Percentiles rank a stretch among this genome's conserved stretches.
Conservation (phyloP, 1,140 invertebrate genomes). For the Zaprionus ghesquierei region DNA sequence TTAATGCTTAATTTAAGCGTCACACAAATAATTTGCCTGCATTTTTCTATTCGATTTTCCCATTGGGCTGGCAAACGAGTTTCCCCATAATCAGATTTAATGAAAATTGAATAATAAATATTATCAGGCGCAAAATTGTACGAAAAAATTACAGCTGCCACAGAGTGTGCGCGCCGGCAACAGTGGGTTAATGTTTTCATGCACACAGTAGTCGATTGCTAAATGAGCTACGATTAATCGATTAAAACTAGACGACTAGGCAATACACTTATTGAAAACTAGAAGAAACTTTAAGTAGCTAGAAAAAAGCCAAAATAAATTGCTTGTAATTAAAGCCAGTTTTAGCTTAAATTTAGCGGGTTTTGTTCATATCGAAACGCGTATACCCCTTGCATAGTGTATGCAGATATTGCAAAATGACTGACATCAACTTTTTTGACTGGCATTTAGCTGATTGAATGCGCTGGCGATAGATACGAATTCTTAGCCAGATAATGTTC, state of each 20-base stretch:
- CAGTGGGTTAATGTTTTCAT: constrained; percentile 27
- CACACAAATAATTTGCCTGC: constrained; percentile 67
- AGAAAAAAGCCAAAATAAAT: not conserved
- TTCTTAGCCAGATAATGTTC: not conserved
- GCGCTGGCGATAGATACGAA: not conserved
- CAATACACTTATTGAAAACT: not conserved
- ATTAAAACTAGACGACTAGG: not conserved
- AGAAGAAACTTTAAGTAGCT: not conserved
- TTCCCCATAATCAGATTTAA: constrained; percentile 72
- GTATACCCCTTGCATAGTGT: not conserved
- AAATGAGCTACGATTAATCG: not conserved
- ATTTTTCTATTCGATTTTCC: constrained; percentile 45
- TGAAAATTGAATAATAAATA: constrained; percentile 81
- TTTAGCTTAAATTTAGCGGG: not conserved
- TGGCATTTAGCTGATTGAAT: constrained; percentile 10
- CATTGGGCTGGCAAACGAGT: constrained; percentile 49
- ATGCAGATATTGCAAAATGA: constrained; percentile 3
- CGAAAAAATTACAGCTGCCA: constrained; percentile 58
- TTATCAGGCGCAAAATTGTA: constrained; percentile 63
- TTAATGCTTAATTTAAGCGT: constrained; percentile 77
- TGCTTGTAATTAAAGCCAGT: not conserved
- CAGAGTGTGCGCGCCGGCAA: constrained; percentile 10
- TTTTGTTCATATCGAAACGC: not conserved
- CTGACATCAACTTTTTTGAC: not conserved
- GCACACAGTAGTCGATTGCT: constrained; percentile 38